These are phyloP conservation scores for Pomacea canaliculata DNA, from an alignment of 2,888 invertebrate genomes.

Conservation along the genomic window DNA sequence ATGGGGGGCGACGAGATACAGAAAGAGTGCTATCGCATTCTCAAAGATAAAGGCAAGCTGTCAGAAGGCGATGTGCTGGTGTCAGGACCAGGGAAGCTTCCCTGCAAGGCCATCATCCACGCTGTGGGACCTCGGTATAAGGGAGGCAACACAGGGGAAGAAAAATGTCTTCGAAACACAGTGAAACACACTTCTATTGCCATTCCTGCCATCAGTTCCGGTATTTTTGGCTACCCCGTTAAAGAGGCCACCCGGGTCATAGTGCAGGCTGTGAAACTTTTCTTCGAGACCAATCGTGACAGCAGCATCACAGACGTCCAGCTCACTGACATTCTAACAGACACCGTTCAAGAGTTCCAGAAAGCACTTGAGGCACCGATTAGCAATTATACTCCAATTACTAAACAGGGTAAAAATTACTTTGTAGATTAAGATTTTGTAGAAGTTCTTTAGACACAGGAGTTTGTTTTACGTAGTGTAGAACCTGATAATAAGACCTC, in stretches of 20 bases:
- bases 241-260: neutral
- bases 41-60: neutral
- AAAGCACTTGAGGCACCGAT: neutral
- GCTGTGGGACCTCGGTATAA: slow-evolving; percentile 41
- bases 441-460: too few species aligned
- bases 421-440: too few species aligned
- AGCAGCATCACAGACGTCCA: too few species aligned
- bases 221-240: slow-evolving; percentile 24
- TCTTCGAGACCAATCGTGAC: too few species aligned
- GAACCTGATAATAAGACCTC: too few species aligned
- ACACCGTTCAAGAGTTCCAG: too few species aligned
- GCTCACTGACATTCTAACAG: too few species aligned
- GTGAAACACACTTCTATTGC: slow-evolving; percentile 47
- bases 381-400: neutral
- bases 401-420: too few species aligned
- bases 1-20: neutral
- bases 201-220: slow-evolving; percentile 57
- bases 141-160: slow-evolving; percentile 25
- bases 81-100: neutral
- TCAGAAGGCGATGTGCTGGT: neutral
- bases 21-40: neutral
- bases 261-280: neutral
- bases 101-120: slow-evolving; percentile 37
- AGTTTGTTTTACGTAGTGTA: too few species aligned
- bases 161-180: slow-evolving; percentile 35